Base-by-base conservation (phyloP, 2,888 invertebrate genomes). In the Brenthis daphne region DNA sequence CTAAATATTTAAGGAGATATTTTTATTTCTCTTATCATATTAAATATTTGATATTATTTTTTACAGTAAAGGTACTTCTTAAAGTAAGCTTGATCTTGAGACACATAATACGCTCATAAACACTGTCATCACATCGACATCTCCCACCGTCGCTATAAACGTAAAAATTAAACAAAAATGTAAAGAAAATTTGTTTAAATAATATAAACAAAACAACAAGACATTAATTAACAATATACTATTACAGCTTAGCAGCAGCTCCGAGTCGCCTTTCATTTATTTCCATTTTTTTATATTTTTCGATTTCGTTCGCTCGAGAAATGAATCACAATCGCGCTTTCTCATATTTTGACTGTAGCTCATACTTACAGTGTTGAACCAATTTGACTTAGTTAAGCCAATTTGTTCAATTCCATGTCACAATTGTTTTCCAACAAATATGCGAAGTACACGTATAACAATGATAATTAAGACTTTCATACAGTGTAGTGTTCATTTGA, bases 261-360 rank as follows among this genome's bases (percentile, higher is more conserved):
- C 20, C 63, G 53, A 24, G 43, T 63, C 53, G 12, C n/a, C 16
- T 4, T 37, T 16, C 24, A 29, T 50, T 13, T 29, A 16, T 43
- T 8, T 37, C 33, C 16, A 16, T 3, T 37, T 8, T 16, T 16
- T 24, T 37, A 24, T 6, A 58, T 47, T 53, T 63, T 64, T 70
- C 56, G 53, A 47, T 65, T 64, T 70, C 67, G 67, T 70, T 67
- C 70, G 70, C 37, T 67, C 60, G 64, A 43, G 11, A 54, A 64
- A 63, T 60, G 33, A 56, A 61, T 60, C 58, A 57, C 54, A 57
- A 53, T 57, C 56, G 58, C 65, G n/a, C 37, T 48, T 16, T 8
- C 53, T 54, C 37, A 37, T 37, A 37, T 11, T 37, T 11, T 37
- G 11, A 11, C 37, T 11, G 6, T 11, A 37, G 37, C 37, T 37